Percentiles rank a stretch among this genome's conserved stretches.
Evolutionary conservation across 1,140 invertebrate species (phyloP).

Genomic region (Trichonephila inaurata): DNA sequence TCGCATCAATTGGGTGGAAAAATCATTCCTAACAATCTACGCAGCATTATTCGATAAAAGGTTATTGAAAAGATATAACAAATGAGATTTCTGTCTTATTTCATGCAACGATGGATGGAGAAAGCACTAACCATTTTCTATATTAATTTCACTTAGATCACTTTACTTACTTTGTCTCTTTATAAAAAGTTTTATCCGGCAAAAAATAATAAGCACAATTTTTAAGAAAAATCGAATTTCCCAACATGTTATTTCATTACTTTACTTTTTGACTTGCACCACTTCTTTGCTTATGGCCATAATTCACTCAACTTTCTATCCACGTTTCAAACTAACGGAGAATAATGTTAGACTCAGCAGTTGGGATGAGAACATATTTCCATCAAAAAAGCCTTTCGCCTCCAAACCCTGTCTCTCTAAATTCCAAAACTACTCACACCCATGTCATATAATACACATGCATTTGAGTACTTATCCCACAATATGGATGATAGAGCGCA

Average conservation of each 20-base stretch:
- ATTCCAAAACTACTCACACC: not conserved
- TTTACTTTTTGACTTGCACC: not conserved
- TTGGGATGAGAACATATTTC: not conserved
- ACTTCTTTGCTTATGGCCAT: not conserved
- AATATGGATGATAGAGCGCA: not conserved
- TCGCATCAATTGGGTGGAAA: too few relatives aligned
- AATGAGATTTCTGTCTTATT: too few relatives aligned
- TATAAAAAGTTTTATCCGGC: not conserved
- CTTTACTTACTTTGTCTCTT: not conserved
- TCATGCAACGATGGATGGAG: too few relatives aligned
- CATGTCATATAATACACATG: not conserved
- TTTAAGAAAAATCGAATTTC: not conserved
- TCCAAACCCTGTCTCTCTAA: not conserved
- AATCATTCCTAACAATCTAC: too few relatives aligned
- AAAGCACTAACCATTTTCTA: too few relatives aligned
- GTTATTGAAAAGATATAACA: too few relatives aligned
- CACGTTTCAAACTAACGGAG: slow-evolving; percentile 8
- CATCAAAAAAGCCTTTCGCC: not conserved
- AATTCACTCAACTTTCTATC: not conserved
- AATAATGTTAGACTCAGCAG: not conserved
- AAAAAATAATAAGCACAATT: not conserved
- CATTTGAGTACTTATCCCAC: not conserved
- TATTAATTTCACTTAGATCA: not conserved
- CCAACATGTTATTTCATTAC: not conserved
- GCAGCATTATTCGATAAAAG: too few relatives aligned